Percentiles rank a stretch among this genome's conserved stretches.
Conservation (phyloP, 2,888 invertebrate genomes). For the Gisinianus flammeolus region DNA sequence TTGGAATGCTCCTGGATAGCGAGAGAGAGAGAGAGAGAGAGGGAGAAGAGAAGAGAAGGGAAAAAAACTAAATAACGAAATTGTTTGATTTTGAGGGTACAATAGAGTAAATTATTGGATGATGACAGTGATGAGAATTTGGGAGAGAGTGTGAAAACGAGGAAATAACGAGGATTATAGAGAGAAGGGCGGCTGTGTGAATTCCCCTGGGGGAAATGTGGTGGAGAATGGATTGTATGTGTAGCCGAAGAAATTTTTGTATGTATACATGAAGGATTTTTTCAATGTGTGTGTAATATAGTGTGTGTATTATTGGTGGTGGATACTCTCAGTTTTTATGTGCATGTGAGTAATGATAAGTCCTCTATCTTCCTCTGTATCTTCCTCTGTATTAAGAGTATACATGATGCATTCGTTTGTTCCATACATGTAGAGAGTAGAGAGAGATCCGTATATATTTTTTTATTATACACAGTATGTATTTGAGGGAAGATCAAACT, state of each 20-base stretch:
- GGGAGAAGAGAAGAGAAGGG: conserved; percentile 5
- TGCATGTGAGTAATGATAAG: too few species aligned
- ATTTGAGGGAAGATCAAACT: background rate
- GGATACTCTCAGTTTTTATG: too few species aligned
- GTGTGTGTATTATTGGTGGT: too few species aligned
- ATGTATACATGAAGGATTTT: too few species aligned
- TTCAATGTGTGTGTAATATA: too few species aligned
- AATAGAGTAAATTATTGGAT: conserved; percentile 37
- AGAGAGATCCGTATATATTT: too few species aligned
- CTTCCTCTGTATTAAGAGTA: too few species aligned
- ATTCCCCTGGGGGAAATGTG: conserved; percentile 37
- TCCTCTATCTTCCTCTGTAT: too few species aligned
- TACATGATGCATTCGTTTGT: too few species aligned
- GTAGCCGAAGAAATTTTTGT: conserved; percentile 25
- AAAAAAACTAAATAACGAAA: conserved; percentile 21
- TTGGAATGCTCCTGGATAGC: background rate
- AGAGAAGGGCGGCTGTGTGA: conserved; percentile 33
- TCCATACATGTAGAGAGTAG: too few species aligned
- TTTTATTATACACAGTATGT: too few species aligned
- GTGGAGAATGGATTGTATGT: conserved; percentile 25
- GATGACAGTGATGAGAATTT: conserved; percentile 42
- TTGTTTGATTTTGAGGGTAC: conserved; percentile 35
- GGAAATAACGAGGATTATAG: conserved; percentile 39
- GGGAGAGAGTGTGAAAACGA: conserved; percentile 41
- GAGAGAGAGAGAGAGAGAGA: background rate